Evolutionary conservation across 2,113 vertebrate genomes (phyloP), one percentile per base, ranked within the genome.

Genomic region (Procapra przewalskii): DNA sequence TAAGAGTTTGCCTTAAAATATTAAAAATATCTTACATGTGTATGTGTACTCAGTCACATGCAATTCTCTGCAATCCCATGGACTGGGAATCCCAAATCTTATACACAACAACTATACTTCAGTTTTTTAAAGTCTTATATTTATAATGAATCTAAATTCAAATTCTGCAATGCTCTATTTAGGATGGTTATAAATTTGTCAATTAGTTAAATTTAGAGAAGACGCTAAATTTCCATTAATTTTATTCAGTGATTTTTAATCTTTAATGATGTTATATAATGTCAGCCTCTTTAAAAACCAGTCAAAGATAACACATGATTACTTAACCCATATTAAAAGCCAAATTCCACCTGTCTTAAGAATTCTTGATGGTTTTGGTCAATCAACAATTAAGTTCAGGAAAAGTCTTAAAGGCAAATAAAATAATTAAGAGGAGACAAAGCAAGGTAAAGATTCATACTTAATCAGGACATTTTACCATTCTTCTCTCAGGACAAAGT

Each of bases 231-330:
- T 95, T 89, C 43, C 55, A 86, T 89, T 83, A 89, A 86, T 82
- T 94, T 75, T 81, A 86, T 81, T 94, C 55, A 91, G 57, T 50
- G 12, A 81, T 43, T 92, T 86, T 96, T 96, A 84, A 84, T 60
- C 15, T 92, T 96, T 75, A 96, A 90, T 16, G n/a, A 82, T 62
- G n/a, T 87, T 93, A 62, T 55, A 48, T 75, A 91, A 62, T 71
- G 36, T 33, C 75, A 79, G 33, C 62, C 75, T 82, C 77, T 95
- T 95, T n/a, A 59, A 64, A 94, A 92, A 40, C 9, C 79, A 89
- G n/a, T 83, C 40, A 93, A 62, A 94, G 11, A 12, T 67, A 88
- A 88, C 86, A 81, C 87, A 87, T 86, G n/a, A 75, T 57, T 88
- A 80, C 5, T 45, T 94, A 71, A 90, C 40, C 31, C n/a, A 62